phyloP scores from a whole-genome alignment of 2,113 vertebrate genomes.

The Vimba vimba region DNA sequence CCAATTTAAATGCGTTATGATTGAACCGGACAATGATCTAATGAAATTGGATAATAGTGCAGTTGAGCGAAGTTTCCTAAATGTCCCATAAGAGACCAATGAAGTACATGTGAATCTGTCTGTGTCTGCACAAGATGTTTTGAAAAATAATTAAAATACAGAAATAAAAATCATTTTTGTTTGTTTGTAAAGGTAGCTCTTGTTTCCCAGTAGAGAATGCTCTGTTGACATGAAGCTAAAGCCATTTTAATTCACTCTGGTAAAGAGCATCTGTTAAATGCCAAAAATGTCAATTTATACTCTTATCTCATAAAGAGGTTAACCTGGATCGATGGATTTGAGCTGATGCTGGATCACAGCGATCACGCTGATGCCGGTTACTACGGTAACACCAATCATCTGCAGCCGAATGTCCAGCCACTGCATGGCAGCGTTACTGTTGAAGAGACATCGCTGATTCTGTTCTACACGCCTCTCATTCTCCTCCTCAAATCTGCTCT shows the following conservation, averaged over 20 bases:
- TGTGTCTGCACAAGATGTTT: background rate
- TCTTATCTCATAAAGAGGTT: background rate
- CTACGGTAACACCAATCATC: constrained; percentile 89
- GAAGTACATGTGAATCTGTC: background rate
- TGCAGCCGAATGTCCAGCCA: constrained; percentile 97
- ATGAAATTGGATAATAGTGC: background rate
- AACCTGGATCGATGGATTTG: constrained; percentile 85
- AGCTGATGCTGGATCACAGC: constrained; percentile 88
- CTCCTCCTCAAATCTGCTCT: constrained; percentile 87
- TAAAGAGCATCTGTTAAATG: background rate
- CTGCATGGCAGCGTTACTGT: constrained; percentile 83
- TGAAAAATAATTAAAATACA: background rate
- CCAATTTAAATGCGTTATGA: background rate
- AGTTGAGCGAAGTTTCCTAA: background rate
- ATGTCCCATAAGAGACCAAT: background rate
- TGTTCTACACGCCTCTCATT: constrained; percentile 82
- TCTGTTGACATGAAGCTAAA: background rate
- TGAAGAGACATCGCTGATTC: constrained; percentile 93
- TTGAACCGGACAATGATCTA: background rate
- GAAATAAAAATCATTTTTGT: background rate
- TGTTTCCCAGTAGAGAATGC: background rate
- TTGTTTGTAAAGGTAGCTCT: background rate
- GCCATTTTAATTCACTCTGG: background rate
- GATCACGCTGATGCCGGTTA: constrained; percentile 83
- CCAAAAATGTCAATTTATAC: background rate